Evolutionary conservation across 2,888 invertebrate species (phyloP).

Genomic region (Caenorhabditis afra): DNA sequence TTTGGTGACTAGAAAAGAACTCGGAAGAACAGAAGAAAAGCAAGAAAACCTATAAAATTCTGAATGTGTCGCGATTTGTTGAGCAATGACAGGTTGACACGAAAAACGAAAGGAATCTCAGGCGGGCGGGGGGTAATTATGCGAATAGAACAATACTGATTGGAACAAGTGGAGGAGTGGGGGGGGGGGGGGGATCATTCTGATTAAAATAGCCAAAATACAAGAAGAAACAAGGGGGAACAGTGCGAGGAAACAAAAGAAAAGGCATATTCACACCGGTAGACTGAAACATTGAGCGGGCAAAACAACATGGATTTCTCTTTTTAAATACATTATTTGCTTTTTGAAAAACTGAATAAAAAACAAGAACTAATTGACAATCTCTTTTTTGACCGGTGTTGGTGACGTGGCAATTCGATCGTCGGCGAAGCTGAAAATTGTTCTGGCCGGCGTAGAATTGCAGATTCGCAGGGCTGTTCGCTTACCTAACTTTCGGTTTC

Average conservation of each 20-base stretch:
- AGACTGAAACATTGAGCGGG: constrained; percentile 31
- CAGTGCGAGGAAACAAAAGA: background rate
- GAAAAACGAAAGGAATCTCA: background rate
- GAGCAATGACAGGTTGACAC: constrained; percentile 3
- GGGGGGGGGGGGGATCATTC: too few species aligned
- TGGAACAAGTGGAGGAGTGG: background rate
- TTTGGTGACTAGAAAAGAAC: constrained; percentile 29
- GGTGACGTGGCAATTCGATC: constrained; percentile 22
- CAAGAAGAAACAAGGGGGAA: constrained; percentile 15
- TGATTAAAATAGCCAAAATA: constrained; percentile 18
- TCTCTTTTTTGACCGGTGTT: constrained; percentile 7
- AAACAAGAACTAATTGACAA: constrained; percentile 20
- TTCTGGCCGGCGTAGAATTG: constrained; percentile 13
- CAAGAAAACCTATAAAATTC: constrained; percentile 7
- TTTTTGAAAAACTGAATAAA: too few species aligned
- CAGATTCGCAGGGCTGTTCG: background rate
- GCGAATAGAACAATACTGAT: constrained; percentile 39
- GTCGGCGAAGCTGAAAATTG: constrained; percentile 60
- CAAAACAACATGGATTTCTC: background rate
- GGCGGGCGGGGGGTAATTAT: constrained; percentile 10
- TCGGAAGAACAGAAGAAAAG: constrained; percentile 1
- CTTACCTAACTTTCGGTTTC: constrained; percentile 76
- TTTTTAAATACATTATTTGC: background rate
- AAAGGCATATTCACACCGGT: constrained; percentile 25
- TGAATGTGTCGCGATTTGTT: constrained; percentile 1